Evolutionary conservation across 2,888 invertebrate genomes (phyloP).

Genomic region (Pandemis corylana): DNA sequence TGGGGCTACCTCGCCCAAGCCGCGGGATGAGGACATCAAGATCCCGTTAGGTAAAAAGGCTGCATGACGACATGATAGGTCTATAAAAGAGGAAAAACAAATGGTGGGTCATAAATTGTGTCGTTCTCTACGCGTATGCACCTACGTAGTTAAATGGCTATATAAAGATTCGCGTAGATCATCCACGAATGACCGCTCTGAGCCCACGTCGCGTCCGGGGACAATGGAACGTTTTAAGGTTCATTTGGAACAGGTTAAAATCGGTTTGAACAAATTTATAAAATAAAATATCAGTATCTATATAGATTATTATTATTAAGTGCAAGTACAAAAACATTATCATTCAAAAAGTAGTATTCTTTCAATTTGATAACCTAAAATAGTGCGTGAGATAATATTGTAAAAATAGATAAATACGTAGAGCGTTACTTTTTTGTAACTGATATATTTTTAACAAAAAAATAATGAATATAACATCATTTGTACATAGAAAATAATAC

Average conservation of each 20-base stretch:
- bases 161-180: constrained; percentile 72
- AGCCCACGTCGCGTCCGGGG: constrained; percentile 51
- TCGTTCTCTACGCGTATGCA: constrained; percentile 62
- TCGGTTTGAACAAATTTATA: background rate
- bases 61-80: constrained; percentile 39
- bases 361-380: background rate
- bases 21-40: constrained; percentile 28
- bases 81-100: constrained; percentile 47
- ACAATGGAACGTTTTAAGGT: constrained; percentile 61
- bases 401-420: too few relatives aligned
- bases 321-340: background rate
- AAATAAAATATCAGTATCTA: background rate
- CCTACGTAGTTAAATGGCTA: constrained; percentile 66
- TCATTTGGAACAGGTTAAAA: constrained; percentile 45
- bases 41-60: constrained; percentile 37
- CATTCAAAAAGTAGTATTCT: background rate
- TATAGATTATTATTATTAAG: background rate
- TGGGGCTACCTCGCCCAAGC: constrained; percentile 6
- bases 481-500: too few relatives aligned
- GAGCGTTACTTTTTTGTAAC: too few relatives aligned
- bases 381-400: too few relatives aligned
- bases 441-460: too few relatives aligned
- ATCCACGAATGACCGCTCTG: constrained; percentile 71
- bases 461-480: too few relatives aligned
- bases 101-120: constrained; percentile 51